Percentiles rank a stretch among this genome's conserved stretches.
Conservation (phyloP, 2,113 vertebrate species). For the Rhineura floridana region DNA sequence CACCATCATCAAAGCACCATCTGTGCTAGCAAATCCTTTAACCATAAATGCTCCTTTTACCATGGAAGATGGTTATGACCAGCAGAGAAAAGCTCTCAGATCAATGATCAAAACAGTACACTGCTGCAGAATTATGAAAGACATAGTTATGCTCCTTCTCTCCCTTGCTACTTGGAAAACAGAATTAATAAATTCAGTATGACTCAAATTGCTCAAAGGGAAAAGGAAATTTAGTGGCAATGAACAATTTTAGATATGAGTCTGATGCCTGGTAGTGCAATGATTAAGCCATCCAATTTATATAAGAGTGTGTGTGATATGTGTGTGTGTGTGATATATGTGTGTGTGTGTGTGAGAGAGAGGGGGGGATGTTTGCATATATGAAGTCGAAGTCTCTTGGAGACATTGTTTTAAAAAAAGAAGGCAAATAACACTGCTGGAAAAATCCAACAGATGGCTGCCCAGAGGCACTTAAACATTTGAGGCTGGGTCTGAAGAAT, state of each 20-base stretch:
- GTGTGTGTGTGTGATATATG: not conserved
- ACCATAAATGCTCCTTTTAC: not conserved
- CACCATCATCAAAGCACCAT: not conserved
- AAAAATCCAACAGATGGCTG: not conserved
- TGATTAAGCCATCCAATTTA: not conserved
- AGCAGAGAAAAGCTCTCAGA: not conserved
- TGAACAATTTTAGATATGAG: not conserved
- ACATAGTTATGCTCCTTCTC: not conserved
- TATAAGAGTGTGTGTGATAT: too few species aligned
- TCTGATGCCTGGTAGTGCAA: not conserved
- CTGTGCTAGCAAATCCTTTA: not conserved
- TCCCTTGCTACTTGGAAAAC: not conserved
- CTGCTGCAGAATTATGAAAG: not conserved
- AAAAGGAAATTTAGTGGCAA: not conserved
- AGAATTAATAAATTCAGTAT: not conserved
- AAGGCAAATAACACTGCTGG: not conserved
- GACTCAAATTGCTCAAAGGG: not conserved
- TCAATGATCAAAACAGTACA: not conserved
- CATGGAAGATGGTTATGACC: not conserved
- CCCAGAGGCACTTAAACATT: fast-evolving
- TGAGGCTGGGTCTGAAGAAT: not conserved
- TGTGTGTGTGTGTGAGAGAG: not conserved
- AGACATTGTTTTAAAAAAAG: not conserved
- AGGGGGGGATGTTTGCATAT: too few species aligned
- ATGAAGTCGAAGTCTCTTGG: not conserved